Base-by-base conservation (phyloP, 2,888 invertebrate genomes). In the Hirtodrosophila trivittata region DNA sequence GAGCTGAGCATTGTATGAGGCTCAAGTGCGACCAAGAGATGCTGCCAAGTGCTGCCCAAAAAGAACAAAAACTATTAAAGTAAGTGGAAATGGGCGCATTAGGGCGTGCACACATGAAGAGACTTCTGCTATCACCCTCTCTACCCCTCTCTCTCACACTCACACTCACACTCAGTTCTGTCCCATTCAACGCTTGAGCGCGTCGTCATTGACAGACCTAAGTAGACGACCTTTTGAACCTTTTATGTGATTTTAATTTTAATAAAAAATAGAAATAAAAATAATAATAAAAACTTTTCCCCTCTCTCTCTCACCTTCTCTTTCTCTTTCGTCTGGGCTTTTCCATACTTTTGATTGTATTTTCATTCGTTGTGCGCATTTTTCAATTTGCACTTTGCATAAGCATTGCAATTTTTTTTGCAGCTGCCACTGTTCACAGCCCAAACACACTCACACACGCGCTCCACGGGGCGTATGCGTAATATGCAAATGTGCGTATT, bases 41-140 rank as follows among this genome's bases (percentile, higher is more conserved):
- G 66, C 63, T 52, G 25, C 54, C 51, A 75, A 77, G 78, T 62
- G 75, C 66, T 49, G 54, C 35, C 67, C 30, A 46, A 68, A 66
- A 77, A 66, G 63, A 69, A 63, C 51, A 62, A 71, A 80, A 71
- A 83, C 86, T 83, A 86, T 83, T 77, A 80, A 83, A 74, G 73
- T 74, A 82, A 83, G 78, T 86, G 86, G 75, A 85, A 80, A 74
- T 83, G 83, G 83, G 73, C 77, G 81, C 75, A 80, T 80, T 71
- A 77, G 55, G 64, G 67, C 77, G 73, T 55, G 45, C 54, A 52
- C 63, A 69, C 56, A 58, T 25, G 9, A 38, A 21, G 8, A 35
- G 45, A 12, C 52, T 65, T n/a, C n/a, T n/a, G n/a, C 65, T 16
- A 25, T 25, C 28, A 21, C 25, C 28, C 12, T 14, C 9, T 38